These are phyloP conservation scores for Vespertilio murinus DNA, from an alignment of 2,797 vertebrate species.

Conservation along the genomic window DNA sequence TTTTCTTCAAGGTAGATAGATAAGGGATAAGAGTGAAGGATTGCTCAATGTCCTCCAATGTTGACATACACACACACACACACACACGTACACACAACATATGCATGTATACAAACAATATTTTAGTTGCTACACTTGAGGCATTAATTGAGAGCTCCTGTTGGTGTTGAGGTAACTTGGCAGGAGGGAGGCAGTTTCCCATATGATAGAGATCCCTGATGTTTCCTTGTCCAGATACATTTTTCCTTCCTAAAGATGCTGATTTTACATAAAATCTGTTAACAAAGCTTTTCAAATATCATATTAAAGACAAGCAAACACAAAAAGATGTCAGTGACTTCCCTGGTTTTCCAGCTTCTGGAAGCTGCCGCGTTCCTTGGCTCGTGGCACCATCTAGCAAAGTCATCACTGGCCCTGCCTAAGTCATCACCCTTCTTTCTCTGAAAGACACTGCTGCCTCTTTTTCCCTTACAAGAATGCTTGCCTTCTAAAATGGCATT, in stretches of 20 bases:
- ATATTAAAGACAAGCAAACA: neutral
- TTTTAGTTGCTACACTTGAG: neutral
- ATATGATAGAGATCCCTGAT: neutral
- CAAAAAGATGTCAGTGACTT: neutral
- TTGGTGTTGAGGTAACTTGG: conserved; percentile 45
- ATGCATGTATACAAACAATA: neutral
- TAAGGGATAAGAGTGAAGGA: neutral
- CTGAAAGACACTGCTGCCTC: neutral
- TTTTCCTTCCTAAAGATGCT: neutral
- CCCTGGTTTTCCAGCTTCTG: neutral
- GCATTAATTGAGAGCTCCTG: conserved; percentile 26
- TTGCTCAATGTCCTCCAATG: neutral
- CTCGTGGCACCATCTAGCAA: neutral
- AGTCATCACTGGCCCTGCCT: neutral
- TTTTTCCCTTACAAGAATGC: neutral
- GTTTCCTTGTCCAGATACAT: neutral
- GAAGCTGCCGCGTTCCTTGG: neutral
- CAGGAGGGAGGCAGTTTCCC: conserved; percentile 42
- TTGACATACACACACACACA: neutral
- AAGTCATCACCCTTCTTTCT: neutral
- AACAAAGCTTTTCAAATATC: neutral
- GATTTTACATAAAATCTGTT: neutral
- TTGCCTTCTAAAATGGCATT: neutral
- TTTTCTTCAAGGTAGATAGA: neutral
- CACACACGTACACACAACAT: neutral